phyloP scores from a whole-genome alignment of 1,140 invertebrate genomes.

The Zaprionus ornatus region DNA sequence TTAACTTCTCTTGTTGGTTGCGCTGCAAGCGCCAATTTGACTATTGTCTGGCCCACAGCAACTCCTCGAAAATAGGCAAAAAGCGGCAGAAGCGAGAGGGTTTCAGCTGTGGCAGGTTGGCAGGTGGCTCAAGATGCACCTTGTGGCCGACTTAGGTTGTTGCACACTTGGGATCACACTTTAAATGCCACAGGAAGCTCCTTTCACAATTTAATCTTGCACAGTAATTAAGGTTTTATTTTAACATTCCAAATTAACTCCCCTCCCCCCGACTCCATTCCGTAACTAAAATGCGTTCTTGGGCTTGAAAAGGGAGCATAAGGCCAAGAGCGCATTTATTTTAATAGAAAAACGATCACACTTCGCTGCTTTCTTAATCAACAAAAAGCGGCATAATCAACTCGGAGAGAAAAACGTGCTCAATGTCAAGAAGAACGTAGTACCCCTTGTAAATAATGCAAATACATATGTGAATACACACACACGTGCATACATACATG shows the following conservation, averaged over 20 bases:
- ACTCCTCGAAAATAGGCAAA: background rate
- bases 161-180: constrained; percentile 30
- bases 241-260: background rate
- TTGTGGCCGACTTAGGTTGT: constrained; percentile 14
- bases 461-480: background rate
- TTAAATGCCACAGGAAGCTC: constrained; percentile 27
- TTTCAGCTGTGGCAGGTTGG: background rate
- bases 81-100: background rate
- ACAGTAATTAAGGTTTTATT: constrained; percentile 34
- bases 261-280: background rate
- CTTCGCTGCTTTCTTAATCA: background rate
- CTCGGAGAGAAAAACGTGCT: background rate
- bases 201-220: constrained; percentile 37
- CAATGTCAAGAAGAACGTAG: background rate
- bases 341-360: background rate
- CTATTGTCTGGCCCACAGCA: constrained; percentile 5
- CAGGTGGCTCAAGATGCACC: constrained; percentile 12
- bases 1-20: constrained; percentile 58
- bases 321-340: background rate
- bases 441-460: background rate
- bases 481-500: background rate
- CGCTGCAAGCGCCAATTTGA: constrained; percentile 36
- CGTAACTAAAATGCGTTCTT: background rate
- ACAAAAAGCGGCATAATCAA: background rate
- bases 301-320: background rate